Conservation (phyloP, 2,113 vertebrate genomes). For the Trachemys scripta region DNA sequence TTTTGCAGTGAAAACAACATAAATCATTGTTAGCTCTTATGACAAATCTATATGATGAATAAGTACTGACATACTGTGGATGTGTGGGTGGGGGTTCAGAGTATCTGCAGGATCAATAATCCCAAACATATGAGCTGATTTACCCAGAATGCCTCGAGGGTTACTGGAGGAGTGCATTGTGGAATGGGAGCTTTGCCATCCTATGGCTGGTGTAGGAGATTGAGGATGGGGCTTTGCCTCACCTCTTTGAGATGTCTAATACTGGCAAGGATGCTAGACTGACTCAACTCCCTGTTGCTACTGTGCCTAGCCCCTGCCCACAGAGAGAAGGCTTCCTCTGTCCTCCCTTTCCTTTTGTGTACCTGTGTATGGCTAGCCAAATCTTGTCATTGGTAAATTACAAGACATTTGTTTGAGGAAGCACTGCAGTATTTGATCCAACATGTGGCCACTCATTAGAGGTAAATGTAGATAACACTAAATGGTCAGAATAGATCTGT, state of each 20-base stretch:
- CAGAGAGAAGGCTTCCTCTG: background rate
- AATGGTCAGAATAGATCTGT: background rate
- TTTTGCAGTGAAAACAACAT: background rate
- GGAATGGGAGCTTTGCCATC: accelerated
- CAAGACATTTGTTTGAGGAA: background rate
- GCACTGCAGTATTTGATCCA: background rate
- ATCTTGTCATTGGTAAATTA: background rate
- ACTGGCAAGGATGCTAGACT: background rate
- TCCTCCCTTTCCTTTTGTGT: accelerated
- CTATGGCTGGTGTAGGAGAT: background rate
- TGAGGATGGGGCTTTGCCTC: background rate
- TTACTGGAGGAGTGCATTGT: background rate
- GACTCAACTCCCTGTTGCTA: background rate
- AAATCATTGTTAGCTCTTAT: background rate
- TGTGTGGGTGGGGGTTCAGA: background rate
- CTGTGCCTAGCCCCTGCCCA: background rate
- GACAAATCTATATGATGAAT: background rate
- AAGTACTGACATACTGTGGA: background rate
- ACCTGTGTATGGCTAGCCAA: accelerated
- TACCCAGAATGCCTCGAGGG: too few species aligned
- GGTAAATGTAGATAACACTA: background rate
- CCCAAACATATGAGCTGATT: background rate
- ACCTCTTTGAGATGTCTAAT: background rate
- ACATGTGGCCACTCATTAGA: accelerated
- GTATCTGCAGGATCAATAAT: background rate